A percentile compares a stretch with the other conserved stretches of the same genome.
phyloP scores from a whole-genome alignment of 1,140 invertebrate species.

The Drosophila athabasca region DNA sequence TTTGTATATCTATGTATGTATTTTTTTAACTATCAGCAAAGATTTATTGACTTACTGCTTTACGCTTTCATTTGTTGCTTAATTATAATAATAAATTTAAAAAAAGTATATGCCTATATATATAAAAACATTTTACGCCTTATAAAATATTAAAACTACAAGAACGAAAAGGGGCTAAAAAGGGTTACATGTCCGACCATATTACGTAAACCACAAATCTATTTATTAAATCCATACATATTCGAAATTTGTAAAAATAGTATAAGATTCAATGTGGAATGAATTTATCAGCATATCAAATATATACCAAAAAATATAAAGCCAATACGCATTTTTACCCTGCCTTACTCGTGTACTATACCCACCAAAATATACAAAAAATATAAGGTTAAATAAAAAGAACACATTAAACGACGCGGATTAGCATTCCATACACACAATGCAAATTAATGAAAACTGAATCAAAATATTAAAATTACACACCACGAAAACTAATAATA shows the following conservation, averaged over 20 bases:
- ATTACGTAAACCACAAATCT: too few species aligned
- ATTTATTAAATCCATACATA: conserved; percentile 17
- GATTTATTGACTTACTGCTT: conserved; percentile 71
- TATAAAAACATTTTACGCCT: conserved; percentile 1
- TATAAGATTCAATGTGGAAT: too few species aligned
- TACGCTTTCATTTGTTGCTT: conserved; percentile 76
- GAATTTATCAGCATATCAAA: conserved; percentile 1
- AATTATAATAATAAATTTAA: conserved; percentile 66
- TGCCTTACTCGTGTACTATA: neutral
- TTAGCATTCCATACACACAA: conserved; percentile 36
- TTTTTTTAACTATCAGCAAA: conserved; percentile 44
- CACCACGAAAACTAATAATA: conserved; percentile 13
- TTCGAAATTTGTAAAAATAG: too few species aligned
- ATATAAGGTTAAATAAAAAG: neutral
- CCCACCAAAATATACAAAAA: conserved; percentile 21
- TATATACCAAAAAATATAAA: neutral
- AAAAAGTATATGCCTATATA: conserved; percentile 45
- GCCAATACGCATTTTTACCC: conserved; percentile 7
- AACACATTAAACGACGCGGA: conserved; percentile 1
- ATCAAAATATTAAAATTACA: conserved; percentile 7
- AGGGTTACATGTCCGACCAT: too few species aligned
- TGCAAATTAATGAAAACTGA: conserved; percentile 6
- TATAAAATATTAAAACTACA: conserved; percentile 13
- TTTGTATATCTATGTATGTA: conserved; percentile 22
- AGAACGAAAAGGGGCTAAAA: too few species aligned